Conservation (phyloP, 2,113 vertebrate species). For the Paralichthys olivaceus region DNA sequence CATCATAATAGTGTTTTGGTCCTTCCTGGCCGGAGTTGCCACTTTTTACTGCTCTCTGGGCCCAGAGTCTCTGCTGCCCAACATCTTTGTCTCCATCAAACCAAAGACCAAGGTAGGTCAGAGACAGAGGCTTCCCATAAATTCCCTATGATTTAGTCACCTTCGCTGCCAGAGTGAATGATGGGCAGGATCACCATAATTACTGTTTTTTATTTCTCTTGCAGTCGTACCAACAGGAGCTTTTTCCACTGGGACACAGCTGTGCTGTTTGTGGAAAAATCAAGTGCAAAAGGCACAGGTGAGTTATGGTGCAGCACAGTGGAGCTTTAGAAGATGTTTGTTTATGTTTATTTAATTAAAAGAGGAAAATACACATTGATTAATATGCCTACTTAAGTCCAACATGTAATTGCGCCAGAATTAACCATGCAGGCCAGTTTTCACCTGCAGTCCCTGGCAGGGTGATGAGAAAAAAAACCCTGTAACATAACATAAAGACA, state of each 20-base stretch:
- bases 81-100: slow-evolving; percentile 90
- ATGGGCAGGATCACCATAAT: neutral
- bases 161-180: neutral
- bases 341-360: too few species aligned
- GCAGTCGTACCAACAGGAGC: slow-evolving; percentile 89
- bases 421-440: too few species aligned
- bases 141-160: neutral
- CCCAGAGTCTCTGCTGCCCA: slow-evolving; percentile 92
- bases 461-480: neutral
- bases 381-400: too few species aligned
- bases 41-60: slow-evolving; percentile 93
- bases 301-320: slow-evolving; percentile 29
- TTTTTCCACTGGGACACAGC: slow-evolving; percentile 92
- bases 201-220: slow-evolving; percentile 13
- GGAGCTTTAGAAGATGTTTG: neutral
- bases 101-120: slow-evolving; percentile 89
- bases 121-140: too few species aligned
- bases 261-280: slow-evolving; percentile 97
- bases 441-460: neutral
- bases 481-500: neutral
- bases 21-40: slow-evolving; percentile 93
- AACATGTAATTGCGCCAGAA: too few species aligned
- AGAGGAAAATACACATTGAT: too few species aligned
- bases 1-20: slow-evolving; percentile 95
- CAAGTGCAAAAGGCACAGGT: slow-evolving; percentile 97